Base-by-base conservation (phyloP, 2,888 invertebrate genomes). In the Oligia latruncula region DNA sequence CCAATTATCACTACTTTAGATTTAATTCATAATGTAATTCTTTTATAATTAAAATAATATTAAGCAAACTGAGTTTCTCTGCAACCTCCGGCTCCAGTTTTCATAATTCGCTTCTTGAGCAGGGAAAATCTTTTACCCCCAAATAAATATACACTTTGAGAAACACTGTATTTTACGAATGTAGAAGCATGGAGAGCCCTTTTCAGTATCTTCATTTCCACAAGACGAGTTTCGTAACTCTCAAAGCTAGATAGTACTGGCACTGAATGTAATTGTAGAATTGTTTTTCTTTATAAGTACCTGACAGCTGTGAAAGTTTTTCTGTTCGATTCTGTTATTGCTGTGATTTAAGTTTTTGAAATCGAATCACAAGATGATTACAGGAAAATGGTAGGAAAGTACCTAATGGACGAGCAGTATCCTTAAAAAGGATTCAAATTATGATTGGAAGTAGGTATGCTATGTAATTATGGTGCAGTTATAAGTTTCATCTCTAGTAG, bases 151-250 rank as follows among this genome's bases (percentile, higher is more conserved):
- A 6, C 2, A 52, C 1, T 29, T 81, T 81, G 67, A 82, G 83
- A 82, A 68, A 68, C 66, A 8, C 43, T 64, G 62, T 72, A 58
- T 77, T 83, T 68, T 71, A 74, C 58, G 46, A 72, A 83, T 68
- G 81, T 84, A 67, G 77, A 43, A 81, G 58, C 64, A 83, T 60
- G 2, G 58, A 65, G 46, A 68, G 72, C 79, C 79, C 75, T 82
- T 85, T 88, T 73, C 81, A 78, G 81, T 79, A 83, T 81, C 80
- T 84, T 78, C 73, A 79, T 83, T 87, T 86, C 78, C 80, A 66
- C 68, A 77, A 55, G 70, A 82, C 76, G 78, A 88, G 86, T 86
- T 89, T 88, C n/a, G 73, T 71, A 85, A 84, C 85, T 86, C 82
- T 80, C 72, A 79, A 83, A 80, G 81, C 81, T 83, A 82, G 82